Evolutionary conservation across 2,113 vertebrate species (phyloP).

Genomic region (Eptesicus fuscus): DNA sequence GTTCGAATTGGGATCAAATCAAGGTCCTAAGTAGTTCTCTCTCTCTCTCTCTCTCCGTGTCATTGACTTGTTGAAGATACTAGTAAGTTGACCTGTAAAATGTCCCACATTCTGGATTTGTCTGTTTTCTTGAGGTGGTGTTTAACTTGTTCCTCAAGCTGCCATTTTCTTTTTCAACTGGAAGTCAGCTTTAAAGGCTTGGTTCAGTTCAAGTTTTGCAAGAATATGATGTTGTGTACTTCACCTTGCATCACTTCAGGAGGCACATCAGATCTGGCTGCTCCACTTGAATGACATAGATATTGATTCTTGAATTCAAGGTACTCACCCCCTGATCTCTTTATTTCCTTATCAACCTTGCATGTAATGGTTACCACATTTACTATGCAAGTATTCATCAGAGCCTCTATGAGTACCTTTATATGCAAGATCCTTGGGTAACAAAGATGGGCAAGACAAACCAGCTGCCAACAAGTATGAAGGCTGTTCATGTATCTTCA

Average conservation of each 20-base stretch:
- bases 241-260: background rate
- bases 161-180: background rate
- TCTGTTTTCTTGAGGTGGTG: background rate
- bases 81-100: background rate
- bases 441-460: background rate
- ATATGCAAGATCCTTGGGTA: background rate
- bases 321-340: background rate
- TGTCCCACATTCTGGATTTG: background rate
- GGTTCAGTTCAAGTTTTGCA: background rate
- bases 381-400: constrained; percentile 3
- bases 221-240: background rate
- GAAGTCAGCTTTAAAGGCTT: background rate
- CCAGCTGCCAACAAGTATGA: background rate
- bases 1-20: background rate
- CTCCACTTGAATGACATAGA: background rate
- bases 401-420: background rate
- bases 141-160: background rate
- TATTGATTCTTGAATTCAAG: background rate
- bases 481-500: background rate
- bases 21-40: background rate
- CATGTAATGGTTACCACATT: background rate
- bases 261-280: background rate
- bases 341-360: background rate
- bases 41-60: background rate
- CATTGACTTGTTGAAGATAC: background rate